Conservation (phyloP, 2,113 vertebrate genomes). For the Chaetodon trifascialis region DNA sequence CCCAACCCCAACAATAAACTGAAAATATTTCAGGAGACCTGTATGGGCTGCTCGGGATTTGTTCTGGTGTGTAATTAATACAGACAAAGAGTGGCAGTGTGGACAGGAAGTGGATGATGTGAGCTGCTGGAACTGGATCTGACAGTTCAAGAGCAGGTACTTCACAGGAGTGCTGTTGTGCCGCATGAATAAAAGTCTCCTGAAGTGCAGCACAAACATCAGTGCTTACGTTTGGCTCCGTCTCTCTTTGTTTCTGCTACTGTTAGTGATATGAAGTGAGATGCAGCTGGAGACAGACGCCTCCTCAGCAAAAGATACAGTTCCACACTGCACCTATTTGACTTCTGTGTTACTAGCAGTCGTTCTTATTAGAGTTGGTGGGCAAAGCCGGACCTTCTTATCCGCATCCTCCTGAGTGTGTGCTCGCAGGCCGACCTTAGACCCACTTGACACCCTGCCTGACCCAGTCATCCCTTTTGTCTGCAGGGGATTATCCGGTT, state of each 20-base stretch:
- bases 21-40: conserved; percentile 34
- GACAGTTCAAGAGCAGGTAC: conserved; percentile 42
- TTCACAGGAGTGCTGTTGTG: conserved; percentile 51
- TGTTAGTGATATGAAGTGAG: conserved; percentile 38
- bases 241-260: conserved; percentile 17
- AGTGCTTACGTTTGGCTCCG: neutral
- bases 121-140: conserved; percentile 44
- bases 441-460: conserved; percentile 60
- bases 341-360: neutral
- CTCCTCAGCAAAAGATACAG: conserved; percentile 42
- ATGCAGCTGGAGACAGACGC: conserved; percentile 37
- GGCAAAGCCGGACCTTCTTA: conserved; percentile 57
- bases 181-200: conserved; percentile 29
- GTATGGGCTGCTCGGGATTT: neutral
- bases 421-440: conserved; percentile 60
- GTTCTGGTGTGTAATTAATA: conserved; percentile 3
- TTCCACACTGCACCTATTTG: conserved; percentile 26
- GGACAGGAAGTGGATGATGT: conserved; percentile 39
- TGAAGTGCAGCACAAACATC: conserved; percentile 13
- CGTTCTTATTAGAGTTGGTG: neutral
- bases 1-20: conserved; percentile 11
- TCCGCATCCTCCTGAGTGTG: conserved; percentile 54
- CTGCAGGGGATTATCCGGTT: conserved; percentile 76
- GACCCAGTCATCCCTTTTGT: conserved; percentile 78
- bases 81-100: conserved; percentile 5